Percentiles rank a stretch among this genome's conserved stretches.
These are phyloP conservation scores for Drosophila longiperda DNA, from an alignment of 2,888 invertebrate species.

Conservation along the genomic window DNA sequence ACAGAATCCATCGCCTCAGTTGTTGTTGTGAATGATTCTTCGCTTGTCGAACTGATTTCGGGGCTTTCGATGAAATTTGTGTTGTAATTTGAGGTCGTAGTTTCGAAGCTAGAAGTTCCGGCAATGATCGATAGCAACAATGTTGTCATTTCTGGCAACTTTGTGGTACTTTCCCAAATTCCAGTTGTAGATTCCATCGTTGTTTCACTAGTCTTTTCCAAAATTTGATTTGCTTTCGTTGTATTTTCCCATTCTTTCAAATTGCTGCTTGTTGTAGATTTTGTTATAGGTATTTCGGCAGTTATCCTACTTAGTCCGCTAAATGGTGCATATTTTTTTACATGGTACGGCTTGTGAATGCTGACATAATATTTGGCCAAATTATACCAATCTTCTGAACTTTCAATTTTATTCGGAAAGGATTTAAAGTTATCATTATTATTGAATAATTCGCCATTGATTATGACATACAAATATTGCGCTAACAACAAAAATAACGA, in stretches of 20 bases:
- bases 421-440: not conserved
- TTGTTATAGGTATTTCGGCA: not conserved
- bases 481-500: constrained; percentile 9
- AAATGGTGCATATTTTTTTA: constrained; percentile 64
- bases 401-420: constrained; percentile 39
- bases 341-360: constrained; percentile 52
- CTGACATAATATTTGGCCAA: constrained; percentile 54
- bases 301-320: constrained; percentile 31
- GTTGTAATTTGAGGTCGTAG: constrained; percentile 21
- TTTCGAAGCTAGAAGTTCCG: constrained; percentile 35
- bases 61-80: not conserved
- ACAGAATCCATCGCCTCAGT: not conserved
- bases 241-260: not conserved
- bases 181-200: constrained; percentile 28
- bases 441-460: not conserved
- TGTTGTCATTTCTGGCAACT: constrained; percentile 28
- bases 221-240: not conserved
- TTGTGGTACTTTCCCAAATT: constrained; percentile 26
- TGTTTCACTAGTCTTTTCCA: not conserved
- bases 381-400: constrained; percentile 59
- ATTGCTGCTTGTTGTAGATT: not conserved
- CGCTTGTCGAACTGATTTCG: not conserved
- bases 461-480: constrained; percentile 1
- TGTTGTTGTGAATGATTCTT: not conserved
- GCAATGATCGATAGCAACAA: constrained; percentile 53